phyloP scores from a whole-genome alignment of 2,888 invertebrate genomes.

The Thysanoteuthis rhombus region DNA sequence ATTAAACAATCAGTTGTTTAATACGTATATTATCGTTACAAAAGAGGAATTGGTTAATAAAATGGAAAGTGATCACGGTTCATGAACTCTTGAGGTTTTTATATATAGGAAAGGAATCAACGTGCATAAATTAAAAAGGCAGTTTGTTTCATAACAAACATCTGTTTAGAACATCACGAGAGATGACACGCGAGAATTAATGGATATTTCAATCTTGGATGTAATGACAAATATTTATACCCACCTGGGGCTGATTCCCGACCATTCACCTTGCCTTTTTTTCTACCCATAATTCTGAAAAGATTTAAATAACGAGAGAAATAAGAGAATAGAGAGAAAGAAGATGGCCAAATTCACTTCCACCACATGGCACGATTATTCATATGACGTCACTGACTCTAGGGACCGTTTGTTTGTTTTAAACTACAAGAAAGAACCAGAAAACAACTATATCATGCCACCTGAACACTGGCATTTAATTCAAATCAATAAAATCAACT shows the following conservation, averaged over 20 bases:
- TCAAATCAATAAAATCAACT: not conserved
- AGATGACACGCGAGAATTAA: not conserved
- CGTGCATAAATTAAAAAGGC: not conserved
- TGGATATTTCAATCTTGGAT: not conserved
- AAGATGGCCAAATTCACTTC: not conserved
- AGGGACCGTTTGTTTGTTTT: too few species aligned
- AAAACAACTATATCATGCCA: not conserved
- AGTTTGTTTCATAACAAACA: not conserved
- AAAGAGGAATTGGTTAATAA: not conserved
- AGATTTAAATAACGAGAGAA: too few species aligned
- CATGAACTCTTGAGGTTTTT: too few species aligned
- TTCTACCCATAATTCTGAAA: conserved; percentile 16
- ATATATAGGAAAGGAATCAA: too few species aligned
- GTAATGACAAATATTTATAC: not conserved
- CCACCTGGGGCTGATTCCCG: conserved; percentile 24
- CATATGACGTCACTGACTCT: conserved; percentile 21
- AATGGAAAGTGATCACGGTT: not conserved
- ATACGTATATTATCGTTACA: not conserved
- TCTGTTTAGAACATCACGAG: not conserved
- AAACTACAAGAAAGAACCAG: not conserved
- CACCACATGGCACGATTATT: conserved; percentile 16
- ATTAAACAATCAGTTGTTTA: not conserved
- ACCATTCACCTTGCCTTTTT: not conserved
- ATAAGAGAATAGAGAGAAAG: not conserved
- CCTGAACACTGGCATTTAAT: not conserved